Conservation (phyloP, 1,140 invertebrate genomes). For the Brachionus rotundiformis region DNA sequence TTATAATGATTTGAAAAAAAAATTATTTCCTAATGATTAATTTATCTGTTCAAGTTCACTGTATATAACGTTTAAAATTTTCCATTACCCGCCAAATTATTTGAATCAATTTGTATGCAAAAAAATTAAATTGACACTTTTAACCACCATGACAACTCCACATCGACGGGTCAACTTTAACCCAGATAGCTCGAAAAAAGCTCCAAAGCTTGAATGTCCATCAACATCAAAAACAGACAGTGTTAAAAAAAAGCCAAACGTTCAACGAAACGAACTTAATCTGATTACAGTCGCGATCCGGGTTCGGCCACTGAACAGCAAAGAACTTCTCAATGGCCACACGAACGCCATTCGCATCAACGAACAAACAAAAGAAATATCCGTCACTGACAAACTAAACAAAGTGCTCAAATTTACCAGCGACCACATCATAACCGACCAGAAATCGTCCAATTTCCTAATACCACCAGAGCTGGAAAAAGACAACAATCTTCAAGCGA, state of each 20-base stretch:
- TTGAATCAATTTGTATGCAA: neutral
- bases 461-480: neutral
- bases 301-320: slow-evolving; percentile 57
- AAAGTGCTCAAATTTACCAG: slow-evolving; percentile 18
- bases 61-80: too few species aligned
- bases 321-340: neutral
- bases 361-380: slow-evolving; percentile 13
- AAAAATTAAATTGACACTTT: neutral
- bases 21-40: too few species aligned
- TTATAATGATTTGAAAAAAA: too few species aligned
- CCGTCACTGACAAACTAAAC: neutral
- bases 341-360: neutral
- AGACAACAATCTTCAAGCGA: neutral
- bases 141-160: neutral
- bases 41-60: too few species aligned
- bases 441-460: neutral
- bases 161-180: neutral
- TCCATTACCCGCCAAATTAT: neutral
- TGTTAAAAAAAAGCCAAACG: neutral
- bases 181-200: neutral
- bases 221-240: neutral
- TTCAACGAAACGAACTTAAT: neutral
- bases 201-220: neutral
- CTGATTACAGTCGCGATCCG: slow-evolving; percentile 60
- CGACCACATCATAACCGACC: slow-evolving; percentile 38